Conservation (phyloP, 2,113 vertebrate genomes). For the Pteropus alecto region DNA sequence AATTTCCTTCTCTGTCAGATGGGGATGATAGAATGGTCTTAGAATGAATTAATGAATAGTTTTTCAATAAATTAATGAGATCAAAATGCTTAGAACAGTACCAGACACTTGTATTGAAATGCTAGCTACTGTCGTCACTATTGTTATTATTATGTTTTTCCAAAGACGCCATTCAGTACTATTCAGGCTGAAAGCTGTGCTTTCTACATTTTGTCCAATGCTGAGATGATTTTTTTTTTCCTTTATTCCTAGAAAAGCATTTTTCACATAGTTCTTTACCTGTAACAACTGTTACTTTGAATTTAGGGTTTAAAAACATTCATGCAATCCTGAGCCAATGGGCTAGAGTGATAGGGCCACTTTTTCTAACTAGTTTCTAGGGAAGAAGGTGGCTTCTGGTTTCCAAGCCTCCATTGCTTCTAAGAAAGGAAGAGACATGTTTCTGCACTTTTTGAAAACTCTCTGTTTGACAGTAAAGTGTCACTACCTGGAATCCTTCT, state of each 20-base stretch:
- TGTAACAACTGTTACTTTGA: not conserved
- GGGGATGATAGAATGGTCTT: not conserved
- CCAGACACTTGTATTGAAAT: not conserved
- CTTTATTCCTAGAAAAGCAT: not conserved
- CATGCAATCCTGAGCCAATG: not conserved
- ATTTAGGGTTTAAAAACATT: not conserved
- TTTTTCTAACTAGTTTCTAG: not conserved
- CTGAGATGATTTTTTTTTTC: not conserved
- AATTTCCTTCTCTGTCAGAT: not conserved
- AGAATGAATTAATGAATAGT: not conserved
- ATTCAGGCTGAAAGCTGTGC: not conserved
- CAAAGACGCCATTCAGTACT: not conserved
- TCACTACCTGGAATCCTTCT: not conserved
- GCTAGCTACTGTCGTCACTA: not conserved
- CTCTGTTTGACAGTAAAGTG: not conserved
- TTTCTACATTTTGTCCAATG: not conserved
- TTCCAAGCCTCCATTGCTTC: not conserved
- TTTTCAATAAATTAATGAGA: not conserved
- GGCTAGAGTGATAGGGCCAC: accelerated
- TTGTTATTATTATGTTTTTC: not conserved
- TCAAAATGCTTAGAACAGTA: not conserved
- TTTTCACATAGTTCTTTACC: not conserved
- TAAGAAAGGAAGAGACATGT: not conserved
- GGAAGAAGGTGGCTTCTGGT: not conserved
- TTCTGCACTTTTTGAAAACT: not conserved